Conservation (phyloP, 2,888 invertebrate species). For the Emmelina monodactyla region DNA sequence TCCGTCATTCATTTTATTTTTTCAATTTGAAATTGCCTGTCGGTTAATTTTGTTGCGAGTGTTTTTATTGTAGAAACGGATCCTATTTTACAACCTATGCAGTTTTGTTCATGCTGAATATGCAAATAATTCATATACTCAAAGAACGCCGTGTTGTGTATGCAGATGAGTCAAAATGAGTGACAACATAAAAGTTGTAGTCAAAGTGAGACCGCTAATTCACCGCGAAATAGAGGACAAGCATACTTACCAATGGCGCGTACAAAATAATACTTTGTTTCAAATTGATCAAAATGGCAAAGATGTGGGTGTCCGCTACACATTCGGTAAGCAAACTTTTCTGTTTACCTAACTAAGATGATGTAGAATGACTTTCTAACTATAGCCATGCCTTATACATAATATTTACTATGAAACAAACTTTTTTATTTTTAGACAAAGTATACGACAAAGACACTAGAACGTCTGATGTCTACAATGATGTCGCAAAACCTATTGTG, state of each 20-base stretch:
- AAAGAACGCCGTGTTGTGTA: no score
- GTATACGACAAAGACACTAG: slow-evolving; percentile 69
- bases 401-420: not conserved
- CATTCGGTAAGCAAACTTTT: slow-evolving; percentile 58
- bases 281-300: slow-evolving; percentile 62
- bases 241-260: slow-evolving; percentile 66
- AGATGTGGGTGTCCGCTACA: slow-evolving; percentile 31
- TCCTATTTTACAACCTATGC: no score
- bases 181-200: slow-evolving; percentile 77
- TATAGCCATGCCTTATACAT: not conserved
- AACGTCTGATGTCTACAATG: slow-evolving; percentile 71
- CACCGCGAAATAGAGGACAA: slow-evolving; percentile 69
- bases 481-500: slow-evolving; percentile 75
- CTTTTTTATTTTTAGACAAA: slow-evolving; percentile 73
- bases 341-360: no score
- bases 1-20: no score
- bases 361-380: no score
- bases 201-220: slow-evolving; percentile 75
- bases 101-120: no score
- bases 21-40: no score
- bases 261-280: slow-evolving; percentile 66
- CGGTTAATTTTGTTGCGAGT: no score
- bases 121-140: no score
- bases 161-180: slow-evolving; percentile 61
- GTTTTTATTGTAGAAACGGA: no score